Evolutionary conservation across 1,140 invertebrate genomes (phyloP).

Genomic region (Belonocnema kinseyi): DNA sequence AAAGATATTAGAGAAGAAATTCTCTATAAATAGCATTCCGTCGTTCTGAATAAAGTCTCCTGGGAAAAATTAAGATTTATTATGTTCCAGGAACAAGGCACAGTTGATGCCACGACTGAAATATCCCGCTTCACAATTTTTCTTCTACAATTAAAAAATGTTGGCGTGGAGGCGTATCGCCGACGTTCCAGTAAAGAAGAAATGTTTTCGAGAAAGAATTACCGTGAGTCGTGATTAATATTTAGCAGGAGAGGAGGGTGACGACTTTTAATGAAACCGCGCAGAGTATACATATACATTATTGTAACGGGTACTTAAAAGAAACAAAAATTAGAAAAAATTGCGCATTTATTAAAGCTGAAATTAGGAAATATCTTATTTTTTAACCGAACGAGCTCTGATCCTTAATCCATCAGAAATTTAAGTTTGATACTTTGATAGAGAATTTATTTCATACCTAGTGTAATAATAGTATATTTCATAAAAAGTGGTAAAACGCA

Average conservation of each 20-base stretch:
- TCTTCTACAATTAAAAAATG: conserved; percentile 22
- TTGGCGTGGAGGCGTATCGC: not conserved
- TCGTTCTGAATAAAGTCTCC: not conserved
- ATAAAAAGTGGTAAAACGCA: too few species aligned
- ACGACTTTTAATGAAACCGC: conserved; percentile 27
- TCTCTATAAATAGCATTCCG: not conserved
- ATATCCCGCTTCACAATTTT: conserved; percentile 1
- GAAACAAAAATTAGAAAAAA: too few species aligned
- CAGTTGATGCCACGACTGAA: not conserved
- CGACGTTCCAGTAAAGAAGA: conserved; percentile 9
- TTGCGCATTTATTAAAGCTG: too few species aligned
- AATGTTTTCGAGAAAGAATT: conserved; percentile 11
- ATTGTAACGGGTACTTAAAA: too few species aligned
- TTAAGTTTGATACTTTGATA: not conserved
- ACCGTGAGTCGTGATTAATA: conserved; percentile 23
- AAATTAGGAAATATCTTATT: too few species aligned
- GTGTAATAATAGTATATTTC: not conserved
- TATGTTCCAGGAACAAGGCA: conserved; percentile 19
- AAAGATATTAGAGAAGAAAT: not conserved
- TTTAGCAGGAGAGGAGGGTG: conserved; percentile 19
- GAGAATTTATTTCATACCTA: not conserved
- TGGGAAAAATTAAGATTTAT: conserved; percentile 17
- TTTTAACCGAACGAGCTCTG: not conserved
- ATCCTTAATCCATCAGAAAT: not conserved
- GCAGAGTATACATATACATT: not conserved